Conservation (phyloP, 2,113 vertebrate genomes). For the Peromyscus polionotus region DNA sequence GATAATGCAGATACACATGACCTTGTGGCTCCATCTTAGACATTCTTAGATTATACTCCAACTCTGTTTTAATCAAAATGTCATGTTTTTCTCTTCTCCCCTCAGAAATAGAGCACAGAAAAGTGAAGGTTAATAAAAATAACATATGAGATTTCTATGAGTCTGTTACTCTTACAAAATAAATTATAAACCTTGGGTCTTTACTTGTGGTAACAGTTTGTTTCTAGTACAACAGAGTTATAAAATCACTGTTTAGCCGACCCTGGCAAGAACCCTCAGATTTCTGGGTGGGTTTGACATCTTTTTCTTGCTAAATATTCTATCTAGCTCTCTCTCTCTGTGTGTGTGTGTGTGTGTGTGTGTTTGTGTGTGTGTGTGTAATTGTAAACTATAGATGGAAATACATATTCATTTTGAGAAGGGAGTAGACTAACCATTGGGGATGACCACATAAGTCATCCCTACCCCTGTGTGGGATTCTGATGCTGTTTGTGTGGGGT, state of each 20-base stretch:
- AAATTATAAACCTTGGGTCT: neutral
- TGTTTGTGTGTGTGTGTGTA: neutral
- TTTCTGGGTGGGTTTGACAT: neutral
- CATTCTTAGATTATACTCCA: neutral
- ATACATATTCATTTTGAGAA: constrained; percentile 3
- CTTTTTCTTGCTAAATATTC: neutral
- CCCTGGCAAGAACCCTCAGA: neutral
- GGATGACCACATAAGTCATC: neutral
- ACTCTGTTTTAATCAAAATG: constrained; percentile 41
- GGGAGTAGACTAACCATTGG: neutral
- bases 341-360: neutral
- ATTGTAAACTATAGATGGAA: neutral
- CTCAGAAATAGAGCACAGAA: neutral
- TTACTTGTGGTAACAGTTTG: neutral
- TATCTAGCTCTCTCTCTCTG: too few relatives aligned
- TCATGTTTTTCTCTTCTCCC: neutral
- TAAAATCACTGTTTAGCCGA: neutral
- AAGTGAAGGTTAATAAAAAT: neutral
- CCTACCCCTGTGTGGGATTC: neutral
- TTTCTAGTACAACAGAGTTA: neutral
- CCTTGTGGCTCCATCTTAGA: constrained; percentile 4
- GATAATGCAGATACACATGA: neutral
- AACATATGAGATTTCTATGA: neutral
- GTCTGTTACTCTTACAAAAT: constrained; percentile 31
- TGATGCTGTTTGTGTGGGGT: neutral